A percentile compares a stretch with the other conserved stretches of the same genome.
Evolutionary conservation across 2,797 vertebrate genomes (phyloP).

Genomic region (Adelosebastes latens): DNA sequence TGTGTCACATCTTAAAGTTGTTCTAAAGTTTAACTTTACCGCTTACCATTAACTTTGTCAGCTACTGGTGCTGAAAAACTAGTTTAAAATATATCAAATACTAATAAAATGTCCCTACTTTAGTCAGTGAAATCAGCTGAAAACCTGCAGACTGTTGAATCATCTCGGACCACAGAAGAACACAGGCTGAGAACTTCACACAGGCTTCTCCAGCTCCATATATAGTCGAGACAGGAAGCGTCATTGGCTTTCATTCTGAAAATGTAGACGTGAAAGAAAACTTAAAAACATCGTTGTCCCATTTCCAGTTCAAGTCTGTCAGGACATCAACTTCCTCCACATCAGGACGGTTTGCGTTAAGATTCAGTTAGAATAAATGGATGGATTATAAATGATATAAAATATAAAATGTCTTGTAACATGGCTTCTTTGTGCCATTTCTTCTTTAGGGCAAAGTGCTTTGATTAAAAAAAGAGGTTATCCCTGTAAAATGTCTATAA

Average conservation of each 20-base stretch:
- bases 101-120: neutral
- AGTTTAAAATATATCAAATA: neutral
- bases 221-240: neutral
- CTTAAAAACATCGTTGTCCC: neutral
- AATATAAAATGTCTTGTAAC: constrained; percentile 6
- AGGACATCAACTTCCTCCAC: neutral
- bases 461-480: constrained; percentile 40
- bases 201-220: constrained; percentile 10
- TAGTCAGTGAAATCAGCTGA: neutral
- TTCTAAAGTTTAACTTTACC: neutral
- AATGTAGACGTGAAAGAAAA: neutral
- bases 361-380: constrained; percentile 21
- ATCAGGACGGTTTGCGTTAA: constrained; percentile 24
- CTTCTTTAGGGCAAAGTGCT: constrained; percentile 65
- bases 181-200: neutral
- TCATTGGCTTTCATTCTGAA: neutral
- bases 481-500: constrained; percentile 39
- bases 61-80: neutral
- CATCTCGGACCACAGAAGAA: neutral
- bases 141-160: constrained; percentile 3
- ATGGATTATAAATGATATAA: constrained; percentile 41
- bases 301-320: neutral
- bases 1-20: neutral
- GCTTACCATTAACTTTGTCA: neutral
- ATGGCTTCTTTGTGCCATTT: constrained; percentile 13